Conservation (phyloP, 2,113 vertebrate genomes). For the Xenopus borealis region DNA sequence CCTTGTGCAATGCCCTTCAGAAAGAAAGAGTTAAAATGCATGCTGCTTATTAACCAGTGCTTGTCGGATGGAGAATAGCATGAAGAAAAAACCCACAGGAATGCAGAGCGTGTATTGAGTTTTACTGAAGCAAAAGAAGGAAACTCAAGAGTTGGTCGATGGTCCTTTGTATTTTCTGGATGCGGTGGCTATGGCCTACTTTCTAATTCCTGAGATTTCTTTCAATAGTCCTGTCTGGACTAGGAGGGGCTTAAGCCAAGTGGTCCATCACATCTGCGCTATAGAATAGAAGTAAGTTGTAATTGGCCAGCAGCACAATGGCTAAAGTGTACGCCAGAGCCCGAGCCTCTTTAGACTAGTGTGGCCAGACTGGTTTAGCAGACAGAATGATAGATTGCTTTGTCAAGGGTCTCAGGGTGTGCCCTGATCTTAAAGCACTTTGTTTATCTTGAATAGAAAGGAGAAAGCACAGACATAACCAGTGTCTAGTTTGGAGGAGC, state of each 20-base stretch:
- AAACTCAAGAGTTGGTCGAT: constrained; percentile 42
- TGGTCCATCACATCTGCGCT: constrained; percentile 81
- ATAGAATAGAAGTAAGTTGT: constrained; percentile 75
- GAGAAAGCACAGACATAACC: constrained; percentile 81
- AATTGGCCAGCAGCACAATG: constrained; percentile 79
- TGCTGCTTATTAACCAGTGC: no score
- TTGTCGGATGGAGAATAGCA: no score
- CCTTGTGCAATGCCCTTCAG: no score
- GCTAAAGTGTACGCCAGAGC: constrained; percentile 83
- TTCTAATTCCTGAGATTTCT: constrained; percentile 46
- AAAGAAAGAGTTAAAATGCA: no score
- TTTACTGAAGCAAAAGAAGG: background rate
- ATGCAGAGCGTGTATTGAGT: background rate
- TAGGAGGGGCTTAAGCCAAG: constrained; percentile 70
- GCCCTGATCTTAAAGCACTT: constrained; percentile 99
- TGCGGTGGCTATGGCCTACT: background rate
- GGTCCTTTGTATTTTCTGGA: constrained; percentile 22
- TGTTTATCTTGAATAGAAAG: constrained; percentile 99
- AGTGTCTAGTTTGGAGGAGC: constrained; percentile 83
- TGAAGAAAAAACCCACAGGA: no score
- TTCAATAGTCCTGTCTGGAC: constrained; percentile 64
- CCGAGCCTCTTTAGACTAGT: constrained; percentile 69
- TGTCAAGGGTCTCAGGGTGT: constrained; percentile 99
- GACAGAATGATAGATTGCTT: constrained; percentile 98
- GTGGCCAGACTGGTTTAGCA: constrained; percentile 89